A percentile compares a stretch with the other conserved stretches of the same genome.
Evolutionary conservation across 2,888 invertebrate genomes (phyloP).

Genomic region (Sarcophaga caerulescens): DNA sequence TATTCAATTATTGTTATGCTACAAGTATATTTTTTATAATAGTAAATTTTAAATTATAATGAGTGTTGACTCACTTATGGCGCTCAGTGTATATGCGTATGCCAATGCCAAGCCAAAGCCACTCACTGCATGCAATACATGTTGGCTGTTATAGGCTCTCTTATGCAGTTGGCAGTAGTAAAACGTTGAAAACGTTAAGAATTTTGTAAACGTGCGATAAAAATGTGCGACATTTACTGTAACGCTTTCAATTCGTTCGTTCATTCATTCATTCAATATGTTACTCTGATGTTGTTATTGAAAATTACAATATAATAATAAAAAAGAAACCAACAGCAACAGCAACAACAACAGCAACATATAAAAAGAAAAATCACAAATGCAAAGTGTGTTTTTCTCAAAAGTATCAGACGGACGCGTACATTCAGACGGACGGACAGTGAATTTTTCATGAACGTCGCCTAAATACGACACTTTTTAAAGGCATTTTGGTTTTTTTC

Average conservation of each 20-base stretch:
- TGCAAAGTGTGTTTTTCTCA: slow-evolving; percentile 53
- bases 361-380: slow-evolving; percentile 47
- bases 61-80: no score
- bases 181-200: slow-evolving; percentile 73
- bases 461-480: background rate
- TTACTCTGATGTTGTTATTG: slow-evolving; percentile 37
- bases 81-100: background rate
- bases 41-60: no score
- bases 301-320: background rate
- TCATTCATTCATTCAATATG: slow-evolving; percentile 43
- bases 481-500: slow-evolving; percentile 3
- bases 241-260: slow-evolving; percentile 28
- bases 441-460: background rate
- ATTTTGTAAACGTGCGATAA: slow-evolving; percentile 79
- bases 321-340: slow-evolving; percentile 11
- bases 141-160: slow-evolving; percentile 8
- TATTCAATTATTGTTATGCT: no score
- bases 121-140: background rate
- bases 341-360: background rate
- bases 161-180: slow-evolving; percentile 68
- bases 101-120: slow-evolving; percentile 39
- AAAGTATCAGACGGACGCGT: no score
- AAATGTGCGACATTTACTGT: slow-evolving; percentile 78
- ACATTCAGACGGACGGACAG: background rate
- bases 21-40: no score